Evolutionary conservation across 1,140 invertebrate genomes (phyloP), one percentile per base, ranked within the genome.

Genomic region (Olivierus martensii): DNA sequence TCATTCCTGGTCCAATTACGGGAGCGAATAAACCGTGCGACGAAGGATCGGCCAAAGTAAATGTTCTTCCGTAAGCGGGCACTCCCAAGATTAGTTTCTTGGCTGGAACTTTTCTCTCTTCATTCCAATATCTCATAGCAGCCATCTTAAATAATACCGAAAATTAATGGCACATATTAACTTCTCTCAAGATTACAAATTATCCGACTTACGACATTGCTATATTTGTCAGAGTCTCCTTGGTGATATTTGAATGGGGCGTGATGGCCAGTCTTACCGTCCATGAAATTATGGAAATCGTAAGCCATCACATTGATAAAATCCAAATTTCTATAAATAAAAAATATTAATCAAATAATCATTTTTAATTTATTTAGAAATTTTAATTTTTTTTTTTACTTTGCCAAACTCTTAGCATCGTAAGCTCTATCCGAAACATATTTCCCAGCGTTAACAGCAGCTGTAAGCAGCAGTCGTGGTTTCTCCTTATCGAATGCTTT

Each of bases 261-360:
- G 68, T 94, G 90, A 67, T 93, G 89, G 69, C 92, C 88, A 0
- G 87, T 85, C 0, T 81, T 78, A 0, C 87, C 84, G 63, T 93
- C 89, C 61, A 82, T 87, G 0, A 87, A 83, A 0, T 87, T 88
- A 68, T 94, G 88, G 67, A 93, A 92, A 69, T 96, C 90, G 65
- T 95, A 96, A 5, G 85, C 85, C 2, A 96, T 71, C 21, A 97
- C 74, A 71, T 95, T 96, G 71, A 97, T 83, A 75, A 93, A 95
- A 71, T 97, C 91, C 53, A 96, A 69, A 68, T 92, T 80, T 63
- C 83, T 87, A 28, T 2, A 46, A 39, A 35, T 22, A 49, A 38
- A 28, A 36, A 48, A 67, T n/a, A 90, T 72, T n/a, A n/a, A n/a
- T n/a, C n/a, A n/a, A n/a, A n/a, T n/a, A n/a, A n/a, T n/a, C n/a